These are phyloP conservation scores for Plagodis pulveraria DNA, from an alignment of 2,888 invertebrate species.

Conservation along the genomic window DNA sequence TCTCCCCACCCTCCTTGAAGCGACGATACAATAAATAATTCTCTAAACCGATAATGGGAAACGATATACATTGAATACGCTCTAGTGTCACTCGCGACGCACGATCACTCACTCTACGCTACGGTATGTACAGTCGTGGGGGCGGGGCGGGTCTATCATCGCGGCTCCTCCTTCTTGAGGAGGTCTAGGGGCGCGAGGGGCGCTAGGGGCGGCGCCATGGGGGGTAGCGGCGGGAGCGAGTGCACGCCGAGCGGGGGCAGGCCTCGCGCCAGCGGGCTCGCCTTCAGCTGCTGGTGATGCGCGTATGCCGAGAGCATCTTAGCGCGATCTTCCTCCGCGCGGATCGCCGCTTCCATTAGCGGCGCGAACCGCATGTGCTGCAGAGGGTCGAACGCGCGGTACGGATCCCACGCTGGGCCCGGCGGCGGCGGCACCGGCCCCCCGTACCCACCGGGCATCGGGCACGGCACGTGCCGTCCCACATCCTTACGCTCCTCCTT, in stretches of 20 bases:
- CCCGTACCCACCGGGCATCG: slow-evolving; percentile 82
- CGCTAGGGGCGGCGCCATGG: slow-evolving; percentile 46
- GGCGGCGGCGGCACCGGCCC: slow-evolving; percentile 67
- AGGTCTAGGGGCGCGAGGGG: slow-evolving; percentile 83
- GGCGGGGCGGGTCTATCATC: slow-evolving; percentile 75
- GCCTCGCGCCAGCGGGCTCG: slow-evolving; percentile 74
- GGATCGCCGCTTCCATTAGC: slow-evolving; percentile 90
- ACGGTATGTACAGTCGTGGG: slow-evolving; percentile 53
- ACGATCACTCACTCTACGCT: slow-evolving; percentile 44
- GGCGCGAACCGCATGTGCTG: slow-evolving; percentile 90
- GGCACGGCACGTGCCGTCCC: slow-evolving; percentile 72
- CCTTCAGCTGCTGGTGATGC: slow-evolving; percentile 83
- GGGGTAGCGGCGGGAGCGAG: slow-evolving; percentile 52
- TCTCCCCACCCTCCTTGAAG: slow-evolving; percentile 56
- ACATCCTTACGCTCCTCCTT: slow-evolving; percentile 81
- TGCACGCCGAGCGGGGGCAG: slow-evolving; percentile 71
- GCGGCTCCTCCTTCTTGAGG: slow-evolving; percentile 85
- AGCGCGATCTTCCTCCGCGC: slow-evolving; percentile 91
- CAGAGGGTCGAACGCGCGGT: slow-evolving; percentile 89
- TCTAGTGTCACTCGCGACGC: slow-evolving; percentile 61
- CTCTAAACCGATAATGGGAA: slow-evolving; percentile 76
- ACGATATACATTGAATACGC: slow-evolving; percentile 66
- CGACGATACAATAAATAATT: slow-evolving; percentile 80
- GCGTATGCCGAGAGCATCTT: slow-evolving; percentile 91
- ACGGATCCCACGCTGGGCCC: slow-evolving; percentile 86